These are phyloP conservation scores for Hypercompe scribonia DNA, from an alignment of 2,888 invertebrate genomes.

Conservation along the genomic window DNA sequence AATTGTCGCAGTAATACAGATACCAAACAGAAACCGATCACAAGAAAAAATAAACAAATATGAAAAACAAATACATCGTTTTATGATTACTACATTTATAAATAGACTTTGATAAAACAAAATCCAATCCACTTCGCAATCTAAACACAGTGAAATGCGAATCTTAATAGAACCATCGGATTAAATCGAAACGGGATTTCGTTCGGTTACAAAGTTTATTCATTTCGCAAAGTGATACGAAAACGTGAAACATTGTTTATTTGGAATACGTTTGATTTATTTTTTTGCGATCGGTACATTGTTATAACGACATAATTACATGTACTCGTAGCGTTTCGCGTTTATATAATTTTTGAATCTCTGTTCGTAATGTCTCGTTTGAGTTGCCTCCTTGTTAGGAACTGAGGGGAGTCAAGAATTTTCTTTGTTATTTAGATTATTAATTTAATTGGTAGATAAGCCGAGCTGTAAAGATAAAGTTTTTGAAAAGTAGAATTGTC, in stretches of 20 bases:
- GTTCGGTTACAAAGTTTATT: conserved; percentile 15
- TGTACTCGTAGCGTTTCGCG: conserved; percentile 8
- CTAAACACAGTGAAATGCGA: conserved; percentile 4
- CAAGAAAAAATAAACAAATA: neutral
- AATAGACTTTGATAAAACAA: neutral
- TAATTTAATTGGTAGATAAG: neutral
- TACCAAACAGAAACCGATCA: neutral
- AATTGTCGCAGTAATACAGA: neutral
- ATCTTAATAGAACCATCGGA: conserved; percentile 8
- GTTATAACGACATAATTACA: conserved; percentile 7
- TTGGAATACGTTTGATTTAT: conserved; percentile 17
- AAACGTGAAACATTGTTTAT: conserved; percentile 15
- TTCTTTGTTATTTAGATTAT: neutral
- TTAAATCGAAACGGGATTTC: conserved; percentile 6
- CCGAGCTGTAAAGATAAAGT: neutral
- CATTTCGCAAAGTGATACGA: conserved; percentile 13
- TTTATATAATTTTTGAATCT: conserved; percentile 7
- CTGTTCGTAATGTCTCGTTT: neutral
- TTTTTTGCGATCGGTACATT: conserved; percentile 22
- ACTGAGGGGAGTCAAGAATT: neutral
- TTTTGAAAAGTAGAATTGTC: neutral
- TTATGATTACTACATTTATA: neutral
- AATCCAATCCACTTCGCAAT: conserved; percentile 5
- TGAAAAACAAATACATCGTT: neutral
- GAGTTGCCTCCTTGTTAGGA: neutral